phyloP scores from a whole-genome alignment of 2,113 vertebrate genomes.

The Drymodes brunneopygia region DNA sequence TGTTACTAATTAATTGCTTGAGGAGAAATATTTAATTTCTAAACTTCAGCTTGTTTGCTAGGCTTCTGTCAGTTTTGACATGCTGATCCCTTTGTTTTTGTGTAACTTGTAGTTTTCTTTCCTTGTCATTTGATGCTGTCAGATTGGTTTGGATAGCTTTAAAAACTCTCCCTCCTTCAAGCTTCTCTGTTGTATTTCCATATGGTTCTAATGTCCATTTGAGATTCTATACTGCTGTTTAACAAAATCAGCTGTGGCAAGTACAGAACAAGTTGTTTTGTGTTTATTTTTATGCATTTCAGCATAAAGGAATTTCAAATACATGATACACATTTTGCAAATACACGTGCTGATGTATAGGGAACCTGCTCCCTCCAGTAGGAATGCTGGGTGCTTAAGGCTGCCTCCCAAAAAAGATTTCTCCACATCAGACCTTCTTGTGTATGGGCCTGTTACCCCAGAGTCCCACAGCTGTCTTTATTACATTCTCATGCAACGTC shows the following conservation, averaged over 20 bases:
- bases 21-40: not conserved
- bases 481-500: not conserved
- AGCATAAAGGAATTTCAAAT: not conserved
- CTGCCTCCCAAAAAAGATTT: not conserved
- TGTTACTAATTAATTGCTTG: not conserved
- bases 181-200: not conserved
- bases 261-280: not conserved
- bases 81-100: not conserved
- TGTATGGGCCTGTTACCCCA: not conserved
- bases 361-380: not conserved
- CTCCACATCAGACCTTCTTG: not conserved
- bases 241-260: not conserved
- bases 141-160: not conserved
- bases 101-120: not conserved
- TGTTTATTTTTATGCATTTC: not conserved
- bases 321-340: not conserved
- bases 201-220: not conserved
- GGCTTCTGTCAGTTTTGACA: not conserved
- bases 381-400: not conserved
- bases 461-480: not conserved
- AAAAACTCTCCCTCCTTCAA: not conserved
- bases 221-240: not conserved
- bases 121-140: not conserved
- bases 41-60: not conserved
- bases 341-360: accelerated